Conservation (phyloP, 2,113 vertebrate species). For the Lamprotornis superbus region DNA sequence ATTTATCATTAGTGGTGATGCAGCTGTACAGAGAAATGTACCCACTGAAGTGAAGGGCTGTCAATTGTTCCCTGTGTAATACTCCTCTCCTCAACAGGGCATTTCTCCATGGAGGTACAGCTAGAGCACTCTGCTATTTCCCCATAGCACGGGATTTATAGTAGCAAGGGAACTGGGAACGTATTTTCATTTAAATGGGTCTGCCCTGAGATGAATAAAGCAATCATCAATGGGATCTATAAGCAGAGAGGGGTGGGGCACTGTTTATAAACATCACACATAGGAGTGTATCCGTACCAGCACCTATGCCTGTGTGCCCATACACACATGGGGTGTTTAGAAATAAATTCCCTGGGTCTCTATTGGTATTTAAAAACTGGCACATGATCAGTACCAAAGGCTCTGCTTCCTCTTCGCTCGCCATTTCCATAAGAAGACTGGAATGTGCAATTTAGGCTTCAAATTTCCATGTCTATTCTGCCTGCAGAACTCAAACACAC, state of each 20-base stretch:
- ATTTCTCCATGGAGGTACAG: slow-evolving; percentile 69
- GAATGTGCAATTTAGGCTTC: slow-evolving; percentile 47
- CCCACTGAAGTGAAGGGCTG: slow-evolving; percentile 77
- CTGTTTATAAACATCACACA: slow-evolving; percentile 3
- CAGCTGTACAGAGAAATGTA: slow-evolving; percentile 80
- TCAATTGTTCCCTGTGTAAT: slow-evolving; percentile 76
- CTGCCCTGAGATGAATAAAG: slow-evolving; percentile 63
- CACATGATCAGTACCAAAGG: not conserved
- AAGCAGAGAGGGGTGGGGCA: not conserved
- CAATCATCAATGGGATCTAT: slow-evolving; percentile 53
- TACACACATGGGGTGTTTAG: not conserved
- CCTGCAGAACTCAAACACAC: slow-evolving; percentile 50
- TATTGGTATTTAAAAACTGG: not conserved
- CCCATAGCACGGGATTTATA: slow-evolving; percentile 67
- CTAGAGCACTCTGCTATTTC: slow-evolving; percentile 58
- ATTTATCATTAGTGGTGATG: slow-evolving; percentile 84
- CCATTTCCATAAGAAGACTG: slow-evolving; percentile 16
- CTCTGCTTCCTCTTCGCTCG: not conserved
- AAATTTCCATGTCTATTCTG: slow-evolving; percentile 51
- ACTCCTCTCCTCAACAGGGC: slow-evolving; percentile 74
- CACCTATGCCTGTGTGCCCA: not conserved
- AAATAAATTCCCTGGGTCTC: not conserved
- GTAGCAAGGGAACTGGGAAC: slow-evolving; percentile 53
- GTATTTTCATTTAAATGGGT: slow-evolving; percentile 70
- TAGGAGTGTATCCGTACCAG: not conserved